Conservation (phyloP, 2,113 vertebrate genomes). For the Seriola aureovittata region DNA sequence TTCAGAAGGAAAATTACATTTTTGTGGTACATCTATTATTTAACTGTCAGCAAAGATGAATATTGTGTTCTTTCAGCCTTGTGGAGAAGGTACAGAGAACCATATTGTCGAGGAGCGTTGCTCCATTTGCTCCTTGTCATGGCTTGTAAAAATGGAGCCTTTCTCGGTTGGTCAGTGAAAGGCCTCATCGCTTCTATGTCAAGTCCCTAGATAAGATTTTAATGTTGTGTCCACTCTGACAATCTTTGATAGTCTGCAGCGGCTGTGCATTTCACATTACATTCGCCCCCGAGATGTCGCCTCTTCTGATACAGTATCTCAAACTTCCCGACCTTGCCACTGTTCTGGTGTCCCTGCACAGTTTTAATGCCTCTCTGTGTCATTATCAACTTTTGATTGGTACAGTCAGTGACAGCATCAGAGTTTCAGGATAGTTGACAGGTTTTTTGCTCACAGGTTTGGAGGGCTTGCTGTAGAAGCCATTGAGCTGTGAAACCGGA, state of each 20-base stretch:
- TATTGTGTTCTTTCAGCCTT: conserved; percentile 73
- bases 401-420: conserved; percentile 59
- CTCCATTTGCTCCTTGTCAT: conserved; percentile 74
- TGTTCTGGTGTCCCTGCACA: conserved; percentile 21
- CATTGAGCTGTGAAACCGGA: conserved; percentile 71
- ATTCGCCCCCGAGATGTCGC: conserved; percentile 27
- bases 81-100: conserved; percentile 64
- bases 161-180: conserved; percentile 54
- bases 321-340: conserved; percentile 52
- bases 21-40: conserved; percentile 81
- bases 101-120: conserved; percentile 55
- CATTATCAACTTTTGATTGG: conserved; percentile 61
- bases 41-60: conserved; percentile 80
- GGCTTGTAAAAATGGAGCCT: conserved; percentile 47
- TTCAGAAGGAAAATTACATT: conserved; percentile 74
- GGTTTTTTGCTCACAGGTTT: conserved; percentile 67
- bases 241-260: conserved; percentile 37
- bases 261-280: conserved; percentile 47
- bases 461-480: conserved; percentile 44
- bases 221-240: conserved; percentile 55
- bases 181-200: conserved; percentile 55
- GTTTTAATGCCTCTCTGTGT: conserved; percentile 42
- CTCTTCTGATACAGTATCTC: conserved; percentile 19
- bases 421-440: conserved; percentile 64
- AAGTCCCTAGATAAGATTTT: conserved; percentile 53